A percentile compares a stretch with the other conserved stretches of the same genome.
Evolutionary conservation across 2,797 vertebrate genomes (phyloP).

Genomic region (Harpagifer antarcticus): DNA sequence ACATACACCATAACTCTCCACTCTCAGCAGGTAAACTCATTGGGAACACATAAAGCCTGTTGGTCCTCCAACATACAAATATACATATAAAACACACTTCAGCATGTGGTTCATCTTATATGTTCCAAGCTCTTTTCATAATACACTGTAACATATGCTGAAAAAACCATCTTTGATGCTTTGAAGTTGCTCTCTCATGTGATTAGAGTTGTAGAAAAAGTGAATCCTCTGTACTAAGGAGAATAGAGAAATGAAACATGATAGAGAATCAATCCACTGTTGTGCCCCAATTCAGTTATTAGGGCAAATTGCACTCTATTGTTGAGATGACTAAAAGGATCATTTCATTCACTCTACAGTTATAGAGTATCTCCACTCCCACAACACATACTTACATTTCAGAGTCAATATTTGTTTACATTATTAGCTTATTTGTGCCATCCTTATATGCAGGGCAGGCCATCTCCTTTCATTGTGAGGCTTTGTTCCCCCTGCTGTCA

Average conservation of each 20-base stretch:
- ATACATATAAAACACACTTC: conserved; percentile 11
- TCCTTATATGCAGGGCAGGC: conserved; percentile 24
- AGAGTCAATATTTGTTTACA: background rate
- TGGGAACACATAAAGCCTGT: conserved; percentile 12
- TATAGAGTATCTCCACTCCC: background rate
- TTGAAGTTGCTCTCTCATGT: background rate
- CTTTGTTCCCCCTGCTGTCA: conserved; percentile 24
- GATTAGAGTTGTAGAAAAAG: background rate
- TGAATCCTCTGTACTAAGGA: background rate
- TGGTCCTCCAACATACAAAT: background rate
- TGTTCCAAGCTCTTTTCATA: background rate
- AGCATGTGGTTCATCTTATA: conserved; percentile 1
- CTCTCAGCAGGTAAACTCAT: background rate
- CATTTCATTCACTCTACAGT: background rate
- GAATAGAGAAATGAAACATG: background rate
- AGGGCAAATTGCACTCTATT: background rate
- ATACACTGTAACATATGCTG: conserved; percentile 2
- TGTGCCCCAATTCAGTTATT: background rate
- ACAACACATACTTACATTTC: background rate
- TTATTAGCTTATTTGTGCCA: background rate
- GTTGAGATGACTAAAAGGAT: background rate
- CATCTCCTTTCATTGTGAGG: background rate
- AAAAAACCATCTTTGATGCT: conserved; percentile 1
- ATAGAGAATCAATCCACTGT: background rate
- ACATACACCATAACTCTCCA: conserved; percentile 1